These are phyloP conservation scores for Typhlichthys eigenmanni DNA, from an alignment of 2,797 vertebrate genomes.

Conservation along the genomic window DNA sequence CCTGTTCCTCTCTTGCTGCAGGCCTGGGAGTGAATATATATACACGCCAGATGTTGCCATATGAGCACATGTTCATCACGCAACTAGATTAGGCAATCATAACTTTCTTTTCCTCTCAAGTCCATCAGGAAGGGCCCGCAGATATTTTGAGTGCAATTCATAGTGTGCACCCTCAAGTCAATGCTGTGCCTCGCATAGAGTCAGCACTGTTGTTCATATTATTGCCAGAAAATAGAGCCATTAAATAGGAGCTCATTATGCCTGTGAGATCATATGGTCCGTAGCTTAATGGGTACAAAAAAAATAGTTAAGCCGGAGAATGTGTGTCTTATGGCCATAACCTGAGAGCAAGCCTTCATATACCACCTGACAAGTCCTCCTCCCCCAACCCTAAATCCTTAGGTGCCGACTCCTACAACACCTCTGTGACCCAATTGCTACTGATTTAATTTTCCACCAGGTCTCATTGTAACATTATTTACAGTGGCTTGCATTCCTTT, in stretches of 20 bases:
- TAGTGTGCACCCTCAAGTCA: conserved; percentile 51
- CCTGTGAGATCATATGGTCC: conserved; percentile 30
- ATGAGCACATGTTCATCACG: conserved; percentile 25
- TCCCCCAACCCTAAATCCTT: not conserved
- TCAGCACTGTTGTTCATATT: conserved; percentile 46
- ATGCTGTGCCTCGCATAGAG: conserved; percentile 39
- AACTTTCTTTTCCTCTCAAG: conserved; percentile 14
- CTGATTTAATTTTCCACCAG: conserved; percentile 37
- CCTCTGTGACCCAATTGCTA: conserved; percentile 6
- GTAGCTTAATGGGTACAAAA: conserved; percentile 18
- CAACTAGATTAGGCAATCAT: conserved; percentile 10
- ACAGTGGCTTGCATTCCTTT: conserved; percentile 9
- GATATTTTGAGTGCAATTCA: conserved; percentile 37
- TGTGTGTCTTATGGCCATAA: conserved; percentile 22
- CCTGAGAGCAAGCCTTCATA: conserved; percentile 9
- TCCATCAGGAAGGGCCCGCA: conserved; percentile 29
- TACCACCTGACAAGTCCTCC: conserved; percentile 18
- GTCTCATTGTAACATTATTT: conserved; percentile 19
- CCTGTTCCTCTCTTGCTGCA: conserved; percentile 2
- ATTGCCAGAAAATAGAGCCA: conserved; percentile 38
- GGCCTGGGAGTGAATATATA: conserved; percentile 19
- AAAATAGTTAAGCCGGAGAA: conserved; percentile 28
- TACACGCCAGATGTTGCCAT: conserved; percentile 34
- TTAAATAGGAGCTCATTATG: conserved; percentile 50
- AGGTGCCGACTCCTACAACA: not conserved